Evolutionary conservation across 2,113 vertebrate species (phyloP), one percentile per base, ranked within the genome.

Genomic region (Osmerus mordax): DNA sequence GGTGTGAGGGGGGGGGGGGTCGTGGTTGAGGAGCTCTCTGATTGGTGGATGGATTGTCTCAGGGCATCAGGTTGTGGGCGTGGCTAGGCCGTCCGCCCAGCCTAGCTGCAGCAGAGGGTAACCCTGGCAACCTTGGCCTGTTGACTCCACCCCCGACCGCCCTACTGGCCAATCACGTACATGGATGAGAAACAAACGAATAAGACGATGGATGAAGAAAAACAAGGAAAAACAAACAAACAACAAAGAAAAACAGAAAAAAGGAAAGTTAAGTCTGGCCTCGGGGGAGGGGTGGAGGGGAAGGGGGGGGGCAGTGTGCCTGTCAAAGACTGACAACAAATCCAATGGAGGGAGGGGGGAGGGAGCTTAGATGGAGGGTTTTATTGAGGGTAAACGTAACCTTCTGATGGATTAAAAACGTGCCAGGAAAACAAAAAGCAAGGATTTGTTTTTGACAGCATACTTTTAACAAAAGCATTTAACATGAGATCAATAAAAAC

Each of bases 51-150:
- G 52, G 66, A 55, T 62, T 60, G 71, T 58, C 25, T 56, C 54
- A 41, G 68, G 29, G 23, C 9, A 58, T 83, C 81, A 85, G 71
- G 76, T 85, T 62, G 71, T 81, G 72, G 78, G 69, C 70, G 76
- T 77, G 67, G 75, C 77, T 75, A 76, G 80, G 67, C 81, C 72
- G 58, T 87, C 83, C 73, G 83, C 83, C 72, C 78, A 78, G 78
- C 81, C 81, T 74, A 86, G 80, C 77, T 87, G 87, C 81, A 88
- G 80, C 77, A 88, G 80, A 14, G 87, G 87, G 75, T 84, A 88
- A 70, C 84, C 81, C 73, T 83, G 82, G 54, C 78, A 70, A 66
- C 62, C 71, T 60, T 82, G 76, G 11, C 71, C 21, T 53, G 28
- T 41, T 6, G 70, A 60, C 69, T 85, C 87, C 51, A 63, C 78